phyloP scores from a whole-genome alignment of 2,797 vertebrate species.

The Leptatherina wallacei region DNA sequence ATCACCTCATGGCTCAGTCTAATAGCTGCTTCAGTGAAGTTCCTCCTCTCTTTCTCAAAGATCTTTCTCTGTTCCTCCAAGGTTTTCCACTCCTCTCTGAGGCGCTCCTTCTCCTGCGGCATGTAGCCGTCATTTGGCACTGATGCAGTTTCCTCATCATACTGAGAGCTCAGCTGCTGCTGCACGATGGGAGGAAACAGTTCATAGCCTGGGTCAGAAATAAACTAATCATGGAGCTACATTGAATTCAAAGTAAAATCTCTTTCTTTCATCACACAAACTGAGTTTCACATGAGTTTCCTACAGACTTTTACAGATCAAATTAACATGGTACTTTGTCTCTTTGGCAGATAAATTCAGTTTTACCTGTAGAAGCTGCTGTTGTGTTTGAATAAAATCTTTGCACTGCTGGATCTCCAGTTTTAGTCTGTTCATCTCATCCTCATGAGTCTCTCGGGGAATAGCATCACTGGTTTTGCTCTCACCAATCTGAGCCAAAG shows the following conservation, averaged over 20 bases:
- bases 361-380: constrained; percentile 92
- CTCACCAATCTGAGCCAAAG: constrained; percentile 79
- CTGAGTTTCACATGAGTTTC: neutral
- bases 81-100: constrained; percentile 91
- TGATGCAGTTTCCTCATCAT: constrained; percentile 89
- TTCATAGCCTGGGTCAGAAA: neutral
- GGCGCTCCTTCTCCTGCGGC: constrained; percentile 90
- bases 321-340: neutral
- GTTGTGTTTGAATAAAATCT: constrained; percentile 94
- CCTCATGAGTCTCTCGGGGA: constrained; percentile 86
- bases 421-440: constrained; percentile 90
- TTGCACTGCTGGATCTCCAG: constrained; percentile 93
- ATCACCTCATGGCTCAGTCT: constrained; percentile 93
- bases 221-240: neutral
- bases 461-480: constrained; percentile 81
- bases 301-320: neutral
- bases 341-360: neutral
- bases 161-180: constrained; percentile 90
- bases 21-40: constrained; percentile 97
- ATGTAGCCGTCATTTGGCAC: constrained; percentile 89
- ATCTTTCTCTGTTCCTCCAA: constrained; percentile 92
- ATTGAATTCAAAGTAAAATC: neutral
- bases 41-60: constrained; percentile 93
- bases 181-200: constrained; percentile 54
- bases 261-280: constrained; percentile 2